Percentiles rank a stretch among this genome's conserved stretches.
Evolutionary conservation across 1,140 invertebrate species (phyloP).

Genomic region (Polypedilum vanderplanki): DNA sequence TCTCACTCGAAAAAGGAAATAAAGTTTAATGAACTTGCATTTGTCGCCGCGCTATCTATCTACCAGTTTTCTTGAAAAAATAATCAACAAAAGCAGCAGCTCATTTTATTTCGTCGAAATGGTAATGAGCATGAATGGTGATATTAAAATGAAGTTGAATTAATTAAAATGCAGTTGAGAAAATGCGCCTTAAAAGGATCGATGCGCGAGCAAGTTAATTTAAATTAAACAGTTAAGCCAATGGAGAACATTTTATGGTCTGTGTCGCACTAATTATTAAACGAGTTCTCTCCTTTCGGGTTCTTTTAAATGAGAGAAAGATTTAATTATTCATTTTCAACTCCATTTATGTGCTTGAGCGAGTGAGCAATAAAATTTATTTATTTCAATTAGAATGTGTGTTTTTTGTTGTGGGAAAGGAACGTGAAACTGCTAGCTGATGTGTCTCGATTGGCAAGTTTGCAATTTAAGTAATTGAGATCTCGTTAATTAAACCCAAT

Average conservation of each 20-base stretch:
- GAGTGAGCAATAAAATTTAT: slow-evolving; percentile 5
- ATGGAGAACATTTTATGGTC: not conserved
- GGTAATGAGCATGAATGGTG: slow-evolving; percentile 10
- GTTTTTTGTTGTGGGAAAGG: not conserved
- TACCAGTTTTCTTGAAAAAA: no score
- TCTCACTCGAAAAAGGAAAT: slow-evolving; percentile 24
- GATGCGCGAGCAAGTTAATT: slow-evolving; percentile 16
- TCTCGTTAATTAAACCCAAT: no score
- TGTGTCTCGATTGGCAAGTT: no score
- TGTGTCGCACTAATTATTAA: not conserved
- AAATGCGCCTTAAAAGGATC: slow-evolving; percentile 5
- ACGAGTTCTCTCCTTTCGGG: not conserved
- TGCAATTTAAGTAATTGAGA: no score
- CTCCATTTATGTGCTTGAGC: not conserved
- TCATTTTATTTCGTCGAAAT: not conserved
- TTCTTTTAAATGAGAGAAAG: not conserved
- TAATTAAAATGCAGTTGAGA: slow-evolving; percentile 19
- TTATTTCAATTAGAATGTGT: slow-evolving; percentile 6
- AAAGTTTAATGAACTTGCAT: slow-evolving; percentile 27
- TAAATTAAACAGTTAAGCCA: not conserved
- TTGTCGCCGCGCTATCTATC: not conserved
- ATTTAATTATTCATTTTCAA: slow-evolving; percentile 15
- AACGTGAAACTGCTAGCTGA: not conserved
- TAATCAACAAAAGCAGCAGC: no score
- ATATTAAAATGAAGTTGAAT: slow-evolving; percentile 20